Conservation (phyloP, 2,888 invertebrate genomes). For the Dolomedes plantarius region DNA sequence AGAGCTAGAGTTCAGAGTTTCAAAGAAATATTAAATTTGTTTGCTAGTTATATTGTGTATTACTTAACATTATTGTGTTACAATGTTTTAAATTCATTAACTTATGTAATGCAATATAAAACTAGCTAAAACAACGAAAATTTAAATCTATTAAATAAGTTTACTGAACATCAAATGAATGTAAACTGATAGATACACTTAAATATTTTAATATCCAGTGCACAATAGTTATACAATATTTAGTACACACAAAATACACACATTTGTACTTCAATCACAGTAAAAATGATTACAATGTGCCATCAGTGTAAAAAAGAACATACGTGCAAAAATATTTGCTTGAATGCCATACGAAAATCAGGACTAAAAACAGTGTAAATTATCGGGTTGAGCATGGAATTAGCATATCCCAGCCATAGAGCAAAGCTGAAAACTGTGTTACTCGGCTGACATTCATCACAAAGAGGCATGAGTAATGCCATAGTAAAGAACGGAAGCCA, state of each 20-base stretch:
- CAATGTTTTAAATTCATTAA: too few species aligned
- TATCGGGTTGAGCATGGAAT: slow-evolving; percentile 93
- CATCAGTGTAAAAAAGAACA: slow-evolving; percentile 34
- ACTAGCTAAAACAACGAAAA: too few species aligned
- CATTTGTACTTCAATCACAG: slow-evolving; percentile 35
- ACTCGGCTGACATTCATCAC: slow-evolving; percentile 81
- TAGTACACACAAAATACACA: slow-evolving; percentile 15
- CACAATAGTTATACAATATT: too few species aligned
- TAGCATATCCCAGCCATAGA: slow-evolving; percentile 94
- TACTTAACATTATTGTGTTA: too few species aligned
- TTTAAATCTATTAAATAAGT: too few species aligned
- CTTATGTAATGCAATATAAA: too few species aligned
- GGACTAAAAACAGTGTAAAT: slow-evolving; percentile 85
- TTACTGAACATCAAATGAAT: too few species aligned
- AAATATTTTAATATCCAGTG: too few species aligned
- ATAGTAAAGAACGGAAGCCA: slow-evolving; percentile 97
- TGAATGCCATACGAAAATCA: slow-evolving; percentile 92
- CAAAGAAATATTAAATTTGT: too few species aligned
- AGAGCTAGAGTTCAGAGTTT: too few species aligned
- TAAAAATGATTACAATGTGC: slow-evolving; percentile 26
- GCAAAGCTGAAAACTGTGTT: slow-evolving; percentile 86
- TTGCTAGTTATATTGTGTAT: too few species aligned
- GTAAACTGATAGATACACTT: too few species aligned
- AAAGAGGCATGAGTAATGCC: slow-evolving; percentile 90
- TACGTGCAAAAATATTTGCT: slow-evolving; percentile 82